Base-by-base conservation (phyloP, 2,888 invertebrate species). In the Embidobia sp. region DNA sequence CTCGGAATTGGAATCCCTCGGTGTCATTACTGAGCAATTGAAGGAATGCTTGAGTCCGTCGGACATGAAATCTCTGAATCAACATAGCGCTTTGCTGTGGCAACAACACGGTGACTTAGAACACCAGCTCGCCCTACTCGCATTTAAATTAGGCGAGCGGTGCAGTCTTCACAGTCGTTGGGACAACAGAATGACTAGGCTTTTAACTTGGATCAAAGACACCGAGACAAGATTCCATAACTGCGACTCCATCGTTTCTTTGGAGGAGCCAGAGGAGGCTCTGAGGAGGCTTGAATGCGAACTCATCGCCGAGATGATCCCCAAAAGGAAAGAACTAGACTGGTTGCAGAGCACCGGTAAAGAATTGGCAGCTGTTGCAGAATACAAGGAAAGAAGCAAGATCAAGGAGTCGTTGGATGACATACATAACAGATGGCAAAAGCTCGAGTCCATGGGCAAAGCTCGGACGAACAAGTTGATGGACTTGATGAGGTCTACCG, bases 1-100 rank as follows among this genome's bases (percentile, higher is more conserved):
- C 37, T 91, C 91, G 22, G 93, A 94, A 61, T 90, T 96, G 16
- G 95, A 96, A 86, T 91, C 93, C 26, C 90, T 96, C 0, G 94
- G 93, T 37, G 93, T 94, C 0, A 93, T 93, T 22, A 94, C 95
- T 82, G 96, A 96, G 87, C 94, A 96, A 88, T 90, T 97, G 1
- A 95, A 96, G 83, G 96, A 96, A 86, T 95, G 95, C 82, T 91
- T 97, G 3, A 95, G 95, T 87, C 95, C 96, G 0, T 93, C 94
- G 44, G 97, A 97, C 85, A 94, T 96, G 89, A 95, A 96, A 86
- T 91, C 93, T 8, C 93, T 96, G 46, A 93, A 94, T 80, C 96
- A 96, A 86, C 92, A 93, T 79, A 92, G 94, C 77, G 95, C 95
- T 93, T 91, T 96, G 73, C 88, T 96, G 55, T 92, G 93, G 89